Conservation (phyloP, 2,113 vertebrate genomes). For the Parotia lawesii region DNA sequence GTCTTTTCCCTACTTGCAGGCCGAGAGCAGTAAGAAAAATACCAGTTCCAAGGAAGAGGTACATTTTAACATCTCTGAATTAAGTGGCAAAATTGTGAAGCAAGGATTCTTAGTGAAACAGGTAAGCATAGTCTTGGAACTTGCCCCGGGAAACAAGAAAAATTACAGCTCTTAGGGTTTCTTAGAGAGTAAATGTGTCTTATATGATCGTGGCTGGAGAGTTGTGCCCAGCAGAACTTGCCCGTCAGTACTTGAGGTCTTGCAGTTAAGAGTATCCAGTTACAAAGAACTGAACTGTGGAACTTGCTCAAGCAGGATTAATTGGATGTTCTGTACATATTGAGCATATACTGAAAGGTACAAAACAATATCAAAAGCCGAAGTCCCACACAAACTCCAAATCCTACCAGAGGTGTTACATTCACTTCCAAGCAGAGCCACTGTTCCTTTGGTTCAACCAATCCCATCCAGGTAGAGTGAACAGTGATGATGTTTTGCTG, state of each 20-base stretch:
- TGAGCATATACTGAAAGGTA: not conserved
- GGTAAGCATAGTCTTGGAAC: slow-evolving; percentile 66
- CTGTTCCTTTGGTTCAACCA: not conserved
- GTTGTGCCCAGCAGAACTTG: not conserved
- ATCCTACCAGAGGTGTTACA: not conserved
- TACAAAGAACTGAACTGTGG: not conserved
- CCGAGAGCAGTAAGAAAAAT: slow-evolving; percentile 83
- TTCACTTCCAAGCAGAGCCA: not conserved
- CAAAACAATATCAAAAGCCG: not conserved
- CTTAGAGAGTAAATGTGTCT: not conserved
- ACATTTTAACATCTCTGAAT: slow-evolving; percentile 79
- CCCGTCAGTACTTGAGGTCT: not conserved
- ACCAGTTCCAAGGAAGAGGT: slow-evolving; percentile 79
- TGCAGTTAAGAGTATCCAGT: not conserved
- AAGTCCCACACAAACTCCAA: not conserved
- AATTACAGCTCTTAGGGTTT: not conserved
- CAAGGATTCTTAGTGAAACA: slow-evolving; percentile 93
- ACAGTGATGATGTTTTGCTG: not conserved
- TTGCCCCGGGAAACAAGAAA: not conserved
- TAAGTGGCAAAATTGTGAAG: slow-evolving; percentile 86
- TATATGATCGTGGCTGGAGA: not conserved
- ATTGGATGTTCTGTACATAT: not conserved
- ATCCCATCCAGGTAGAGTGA: not conserved
- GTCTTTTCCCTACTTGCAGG: slow-evolving; percentile 64
- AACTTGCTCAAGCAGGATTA: not conserved